Evolutionary conservation across 2,797 vertebrate species (phyloP).

Genomic region (Acipenser oxyrinchus): DNA sequence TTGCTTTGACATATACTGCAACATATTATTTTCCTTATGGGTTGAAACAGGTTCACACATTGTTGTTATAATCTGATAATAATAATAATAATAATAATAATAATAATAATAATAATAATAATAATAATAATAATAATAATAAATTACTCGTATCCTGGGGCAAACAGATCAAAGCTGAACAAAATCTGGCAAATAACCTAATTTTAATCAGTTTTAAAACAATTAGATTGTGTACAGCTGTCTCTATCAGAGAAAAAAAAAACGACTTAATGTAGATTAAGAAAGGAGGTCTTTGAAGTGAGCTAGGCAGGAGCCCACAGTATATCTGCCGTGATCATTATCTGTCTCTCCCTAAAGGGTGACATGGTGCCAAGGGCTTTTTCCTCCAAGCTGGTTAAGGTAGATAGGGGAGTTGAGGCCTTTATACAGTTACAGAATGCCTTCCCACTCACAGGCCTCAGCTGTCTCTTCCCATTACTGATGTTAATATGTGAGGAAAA

Average conservation of each 20-base stretch:
- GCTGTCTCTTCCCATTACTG: slow-evolving; percentile 68
- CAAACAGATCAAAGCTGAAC: slow-evolving; percentile 43
- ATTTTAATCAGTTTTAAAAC: slow-evolving; percentile 66
- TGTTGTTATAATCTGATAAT: too few species aligned
- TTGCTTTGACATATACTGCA: too few species aligned
- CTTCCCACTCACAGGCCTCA: slow-evolving; percentile 60
- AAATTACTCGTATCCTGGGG: slow-evolving; percentile 32
- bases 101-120: too few species aligned
- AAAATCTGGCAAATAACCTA: slow-evolving; percentile 40
- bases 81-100: too few species aligned
- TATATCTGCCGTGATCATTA: slow-evolving; percentile 65
- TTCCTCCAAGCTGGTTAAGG: slow-evolving; percentile 56
- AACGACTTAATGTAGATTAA: slow-evolving; percentile 71
- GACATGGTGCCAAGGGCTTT: slow-evolving; percentile 63
- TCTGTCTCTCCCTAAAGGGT: slow-evolving; percentile 62
- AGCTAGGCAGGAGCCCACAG: slow-evolving; percentile 48
- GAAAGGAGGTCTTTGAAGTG: slow-evolving; percentile 67
- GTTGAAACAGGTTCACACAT: too few species aligned
- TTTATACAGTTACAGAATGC: slow-evolving; percentile 63
- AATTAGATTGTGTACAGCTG: slow-evolving; percentile 69
- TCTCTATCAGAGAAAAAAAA: slow-evolving; percentile 55
- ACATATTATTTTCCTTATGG: too few species aligned
- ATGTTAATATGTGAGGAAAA: slow-evolving; percentile 65
- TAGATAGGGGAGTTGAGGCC: slow-evolving; percentile 59
- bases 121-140: slow-evolving; percentile 9